Conservation (phyloP, 2,888 invertebrate species). For the Lampropteryx suffumata region DNA sequence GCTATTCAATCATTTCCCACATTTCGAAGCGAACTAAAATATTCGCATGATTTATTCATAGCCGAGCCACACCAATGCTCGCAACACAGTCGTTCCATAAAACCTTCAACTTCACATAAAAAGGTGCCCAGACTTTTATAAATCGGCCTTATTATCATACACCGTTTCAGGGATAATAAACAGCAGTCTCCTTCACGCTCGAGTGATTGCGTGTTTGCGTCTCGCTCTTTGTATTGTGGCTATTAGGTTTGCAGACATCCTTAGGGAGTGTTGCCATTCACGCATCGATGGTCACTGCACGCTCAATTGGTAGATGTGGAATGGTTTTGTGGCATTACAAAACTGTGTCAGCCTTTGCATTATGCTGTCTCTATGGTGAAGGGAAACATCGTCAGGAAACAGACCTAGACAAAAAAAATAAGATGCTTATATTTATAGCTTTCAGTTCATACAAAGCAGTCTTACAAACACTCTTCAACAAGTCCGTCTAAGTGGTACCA, state of each 20-base stretch:
- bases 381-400: too few relatives aligned
- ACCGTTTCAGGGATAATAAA: conserved; percentile 40
- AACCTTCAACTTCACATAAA: conserved; percentile 33
- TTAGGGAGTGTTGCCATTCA: conserved; percentile 21
- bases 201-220: conserved; percentile 17
- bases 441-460: too few relatives aligned
- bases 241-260: conserved; percentile 17
- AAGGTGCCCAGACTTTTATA: conserved; percentile 38
- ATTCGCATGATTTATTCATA: conserved; percentile 26
- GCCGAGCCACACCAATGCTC: background rate
- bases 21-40: conserved; percentile 12
- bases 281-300: conserved; percentile 30
- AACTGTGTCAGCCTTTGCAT: too few relatives aligned
- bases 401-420: too few relatives aligned
- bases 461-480: too few relatives aligned
- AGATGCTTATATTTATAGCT: too few relatives aligned
- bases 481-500: too few relatives aligned
- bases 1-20: conserved; percentile 4
- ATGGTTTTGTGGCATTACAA: background rate
- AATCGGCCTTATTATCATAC: conserved; percentile 44
- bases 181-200: conserved; percentile 28
- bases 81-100: conserved; percentile 17
- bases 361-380: too few relatives aligned
- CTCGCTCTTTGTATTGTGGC: conserved; percentile 33
- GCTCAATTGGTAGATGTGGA: conserved; percentile 7